Evolutionary conservation across 2,797 vertebrate species (phyloP), one percentile per base, ranked within the genome.

Genomic region (Coregonus suidteri): DNA sequence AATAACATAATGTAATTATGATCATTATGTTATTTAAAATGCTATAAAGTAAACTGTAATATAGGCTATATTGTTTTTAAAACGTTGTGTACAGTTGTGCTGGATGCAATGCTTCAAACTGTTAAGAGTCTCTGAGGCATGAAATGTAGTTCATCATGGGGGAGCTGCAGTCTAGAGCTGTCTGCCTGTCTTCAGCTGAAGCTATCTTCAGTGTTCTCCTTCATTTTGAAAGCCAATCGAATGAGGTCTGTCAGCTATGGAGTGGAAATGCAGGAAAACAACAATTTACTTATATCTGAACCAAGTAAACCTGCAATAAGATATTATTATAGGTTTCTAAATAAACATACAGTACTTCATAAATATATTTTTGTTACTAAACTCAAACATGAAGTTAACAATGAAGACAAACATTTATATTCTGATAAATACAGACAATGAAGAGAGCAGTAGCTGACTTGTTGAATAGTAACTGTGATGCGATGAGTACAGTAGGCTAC

Each of bases 221-320:
- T 35, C 34, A 35, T 35, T 35, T 35, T 35, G 34, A 35, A 35
- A 85, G 87, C 87, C 89, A 94, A 93, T 71, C 93, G 88, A 80
- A 95, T 88, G 78, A 94, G 90, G 35, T 95, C 86, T 84, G 90
- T 89, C 88, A 93, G 83, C 96, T 97, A 84, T 1, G 86, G 88
- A 85, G 76, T 85, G 79, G 76, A 18, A 77, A 66, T 81, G 65
- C 52, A 81, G 35, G 62, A 6, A 31, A 13, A 56, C 15, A 56
- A 15, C 15, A 56, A 15, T 37, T 73, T 14, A 37, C 25, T 25
- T 7, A 30, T 41, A 64, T 64, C 62, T 64, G 6, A 64, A 30
- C 62, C 20, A 69, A 18, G 14, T 16, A 37, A 34, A 25, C 14
- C 30, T 67, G 34, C 34, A 35, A 35, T 35, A 35, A 35, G 3